Evolutionary conservation across 2,888 invertebrate species (phyloP).

Genomic region (Lymantria dispar): DNA sequence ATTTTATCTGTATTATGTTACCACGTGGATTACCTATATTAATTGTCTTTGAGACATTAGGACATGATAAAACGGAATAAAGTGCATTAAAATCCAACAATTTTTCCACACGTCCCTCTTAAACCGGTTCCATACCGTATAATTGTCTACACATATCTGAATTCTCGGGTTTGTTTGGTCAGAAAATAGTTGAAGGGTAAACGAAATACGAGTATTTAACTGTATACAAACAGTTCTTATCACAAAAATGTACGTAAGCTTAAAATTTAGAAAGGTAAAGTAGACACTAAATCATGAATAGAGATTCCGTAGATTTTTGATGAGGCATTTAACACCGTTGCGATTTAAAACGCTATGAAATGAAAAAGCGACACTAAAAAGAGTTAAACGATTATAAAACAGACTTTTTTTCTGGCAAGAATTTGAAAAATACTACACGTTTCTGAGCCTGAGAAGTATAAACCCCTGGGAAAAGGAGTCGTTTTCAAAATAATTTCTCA

Average conservation of each 20-base stretch:
- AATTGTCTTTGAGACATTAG: not conserved
- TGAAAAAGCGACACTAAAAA: too few relatives aligned
- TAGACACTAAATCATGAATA: not conserved
- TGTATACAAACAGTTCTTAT: constrained; percentile 40
- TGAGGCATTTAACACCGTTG: too few relatives aligned
- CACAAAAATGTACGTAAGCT: constrained; percentile 26
- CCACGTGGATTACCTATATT: too few relatives aligned
- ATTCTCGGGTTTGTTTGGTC: constrained; percentile 23
- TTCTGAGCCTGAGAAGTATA: too few relatives aligned
- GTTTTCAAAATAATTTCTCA: too few relatives aligned
- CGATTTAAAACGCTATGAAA: too few relatives aligned
- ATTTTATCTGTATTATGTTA: too few relatives aligned
- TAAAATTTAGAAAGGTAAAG: constrained; percentile 22
- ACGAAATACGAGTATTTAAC: constrained; percentile 38
- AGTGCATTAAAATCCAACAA: not conserved
- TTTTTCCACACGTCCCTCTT: constrained; percentile 1
- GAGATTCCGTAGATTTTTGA: not conserved
- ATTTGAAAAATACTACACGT: too few relatives aligned
- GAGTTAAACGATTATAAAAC: too few relatives aligned
- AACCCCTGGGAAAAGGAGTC: too few relatives aligned
- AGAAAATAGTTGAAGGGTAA: constrained; percentile 36
- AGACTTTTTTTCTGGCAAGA: too few relatives aligned
- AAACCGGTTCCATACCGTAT: constrained; percentile 8
- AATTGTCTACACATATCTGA: constrained; percentile 12
- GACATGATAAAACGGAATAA: not conserved